Evolutionary conservation across 2,113 vertebrate genomes (phyloP).

Genomic region (Anoplopoma fimbria): DNA sequence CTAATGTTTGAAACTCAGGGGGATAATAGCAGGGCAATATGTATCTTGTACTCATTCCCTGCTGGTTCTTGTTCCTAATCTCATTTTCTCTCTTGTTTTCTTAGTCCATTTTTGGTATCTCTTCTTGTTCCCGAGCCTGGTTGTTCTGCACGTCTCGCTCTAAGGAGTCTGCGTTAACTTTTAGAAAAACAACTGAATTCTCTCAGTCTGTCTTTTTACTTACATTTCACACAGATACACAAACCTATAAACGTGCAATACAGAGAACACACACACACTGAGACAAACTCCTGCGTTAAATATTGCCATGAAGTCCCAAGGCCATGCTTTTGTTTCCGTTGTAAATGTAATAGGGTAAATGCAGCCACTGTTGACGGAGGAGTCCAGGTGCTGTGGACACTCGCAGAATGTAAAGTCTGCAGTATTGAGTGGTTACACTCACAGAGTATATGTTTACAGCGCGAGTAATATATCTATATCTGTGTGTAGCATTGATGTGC

Average conservation of each 20-base stretch:
- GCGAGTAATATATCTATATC: conserved; percentile 40
- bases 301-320: conserved; percentile 68
- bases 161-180: conserved; percentile 33
- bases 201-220: conserved; percentile 26
- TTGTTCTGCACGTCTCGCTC: conserved; percentile 21
- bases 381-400: conserved; percentile 48
- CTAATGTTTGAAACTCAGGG: conserved; percentile 28
- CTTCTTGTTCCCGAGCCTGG: conserved; percentile 21
- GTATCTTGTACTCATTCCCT: conserved; percentile 25
- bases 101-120: conserved; percentile 63
- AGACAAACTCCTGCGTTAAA: conserved; percentile 53
- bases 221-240: conserved; percentile 26
- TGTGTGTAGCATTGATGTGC: background rate
- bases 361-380: conserved; percentile 62
- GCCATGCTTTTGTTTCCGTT: conserved; percentile 78
- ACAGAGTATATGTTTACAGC: conserved; percentile 13
- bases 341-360: conserved; percentile 72
- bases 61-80: conserved; percentile 28
- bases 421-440: conserved; percentile 42
- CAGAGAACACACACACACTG: conserved; percentile 31
- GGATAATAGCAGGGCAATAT: conserved; percentile 27
- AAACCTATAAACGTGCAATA: conserved; percentile 44
- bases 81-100: conserved; percentile 52
- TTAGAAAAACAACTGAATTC: conserved; percentile 47
- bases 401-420: conserved; percentile 70